Evolutionary conservation across 2,113 vertebrate genomes (phyloP).

Genomic region (Scartelaos histophorus): DNA sequence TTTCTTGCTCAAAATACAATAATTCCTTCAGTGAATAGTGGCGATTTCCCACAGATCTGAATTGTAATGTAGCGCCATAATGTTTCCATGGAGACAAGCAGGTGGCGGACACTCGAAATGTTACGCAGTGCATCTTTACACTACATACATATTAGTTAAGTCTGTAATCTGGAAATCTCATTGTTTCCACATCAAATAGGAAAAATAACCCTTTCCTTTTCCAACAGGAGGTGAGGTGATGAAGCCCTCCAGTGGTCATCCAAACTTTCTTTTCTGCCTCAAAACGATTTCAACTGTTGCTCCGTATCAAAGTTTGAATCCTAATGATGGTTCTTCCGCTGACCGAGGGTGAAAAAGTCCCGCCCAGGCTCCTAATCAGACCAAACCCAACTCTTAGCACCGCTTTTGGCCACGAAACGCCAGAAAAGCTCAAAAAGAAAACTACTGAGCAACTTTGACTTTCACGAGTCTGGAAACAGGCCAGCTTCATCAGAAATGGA

Average conservation of each 20-base stretch:
- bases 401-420: slow-evolving; percentile 50
- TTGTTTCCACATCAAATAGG: background rate
- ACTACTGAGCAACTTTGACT: slow-evolving; percentile 58
- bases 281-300: slow-evolving; percentile 41
- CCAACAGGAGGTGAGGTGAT: background rate
- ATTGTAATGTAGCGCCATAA: no score
- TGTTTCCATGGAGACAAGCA: no score
- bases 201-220: background rate
- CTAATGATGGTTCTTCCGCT: slow-evolving; percentile 41
- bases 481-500: slow-evolving; percentile 73
- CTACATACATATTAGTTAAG: no score
- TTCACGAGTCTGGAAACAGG: slow-evolving; percentile 63
- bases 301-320: slow-evolving; percentile 28
- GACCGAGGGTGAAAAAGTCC: slow-evolving; percentile 54
- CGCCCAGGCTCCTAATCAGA: slow-evolving; percentile 44
- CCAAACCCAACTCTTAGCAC: slow-evolving; percentile 8
- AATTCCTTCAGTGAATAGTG: no score
- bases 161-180: background rate
- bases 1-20: no score
- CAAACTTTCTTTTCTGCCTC: slow-evolving; percentile 20
- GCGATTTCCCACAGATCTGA: no score
- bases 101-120: no score
- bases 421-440: slow-evolving; percentile 52
- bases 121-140: no score
- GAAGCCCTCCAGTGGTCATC: slow-evolving; percentile 8